Base-by-base conservation (phyloP, 2,888 invertebrate species). In the Himalopsyche kuldschensis region DNA sequence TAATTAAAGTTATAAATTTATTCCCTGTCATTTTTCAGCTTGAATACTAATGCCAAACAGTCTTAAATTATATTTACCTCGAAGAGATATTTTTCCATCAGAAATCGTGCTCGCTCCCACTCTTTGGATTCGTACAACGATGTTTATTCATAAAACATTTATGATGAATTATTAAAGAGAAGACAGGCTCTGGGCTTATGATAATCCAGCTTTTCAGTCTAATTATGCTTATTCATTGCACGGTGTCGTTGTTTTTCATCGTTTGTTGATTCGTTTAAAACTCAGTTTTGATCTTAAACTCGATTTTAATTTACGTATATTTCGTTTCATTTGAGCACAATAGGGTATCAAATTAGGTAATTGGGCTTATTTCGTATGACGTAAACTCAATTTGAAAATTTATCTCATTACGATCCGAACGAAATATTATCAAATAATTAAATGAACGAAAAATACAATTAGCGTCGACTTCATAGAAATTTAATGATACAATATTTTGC, bases 1-100 rank as follows among this genome's bases (percentile, higher is more conserved):
- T 82, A 81, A 84, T 84, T 84, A 84, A 81, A 84, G 81, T 84
- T 84, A 24, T 27, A 81, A 81, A 81, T 84, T 82, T 84, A 84
- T 84, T 84, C 84, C 3, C 77, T 82, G 84, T 76, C 84, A 84
- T 82, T 78, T 47, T 84, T 79, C 75, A 48, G 48, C 77, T 35
- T 79, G 84, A 84, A 84, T 84, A 75, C 84, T 84, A 84, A 84
- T 81, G 78, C 63, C 76, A 55, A 55, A n/a, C n/a, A 55, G 24
- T 48, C 79, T 47, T 79, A 79, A 79, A 47, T 79, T 79, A 79
- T 48, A 27, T n/a, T 47, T 41, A 75, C 76, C 15, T 47, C 75
- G 47, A 47, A 55, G 47, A 76, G 27, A 81, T 81, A 47, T 76
- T 75, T 81, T 76, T 47, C 81, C 75, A 81, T 81, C 75, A 80